A percentile compares a stretch with the other conserved stretches of the same genome.
These are phyloP conservation scores for Cololabis saira DNA, from an alignment of 2,113 vertebrate genomes.

Conservation along the genomic window DNA sequence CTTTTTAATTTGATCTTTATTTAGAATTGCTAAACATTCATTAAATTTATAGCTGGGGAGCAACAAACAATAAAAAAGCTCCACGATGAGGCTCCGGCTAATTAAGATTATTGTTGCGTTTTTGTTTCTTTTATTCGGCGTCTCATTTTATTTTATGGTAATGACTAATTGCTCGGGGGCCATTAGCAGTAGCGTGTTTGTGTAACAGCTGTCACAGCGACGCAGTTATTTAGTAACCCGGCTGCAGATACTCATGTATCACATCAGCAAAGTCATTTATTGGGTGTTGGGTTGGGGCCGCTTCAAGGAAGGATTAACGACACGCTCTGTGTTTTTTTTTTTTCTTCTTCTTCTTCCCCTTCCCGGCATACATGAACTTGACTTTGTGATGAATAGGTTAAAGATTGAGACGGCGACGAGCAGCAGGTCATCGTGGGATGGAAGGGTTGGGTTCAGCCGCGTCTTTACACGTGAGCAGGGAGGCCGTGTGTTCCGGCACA, in stretches of 20 bases:
- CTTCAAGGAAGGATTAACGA: slow-evolving; percentile 37
- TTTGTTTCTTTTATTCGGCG: slow-evolving; percentile 28
- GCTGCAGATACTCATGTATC: slow-evolving; percentile 62
- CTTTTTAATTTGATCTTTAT: background rate
- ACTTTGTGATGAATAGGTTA: slow-evolving; percentile 22
- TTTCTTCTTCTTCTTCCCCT: slow-evolving; percentile 21
- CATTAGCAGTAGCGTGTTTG: slow-evolving; percentile 27
- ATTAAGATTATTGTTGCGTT: slow-evolving; percentile 24
- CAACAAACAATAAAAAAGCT: slow-evolving; percentile 13
- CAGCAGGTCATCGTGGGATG: slow-evolving; percentile 1
- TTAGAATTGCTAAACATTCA: background rate
- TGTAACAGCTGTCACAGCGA: slow-evolving; percentile 32
- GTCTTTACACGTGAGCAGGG: slow-evolving; percentile 10
- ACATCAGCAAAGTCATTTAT: slow-evolving; percentile 65
- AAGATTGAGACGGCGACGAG: slow-evolving; percentile 8
- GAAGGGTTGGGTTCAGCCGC: background rate
- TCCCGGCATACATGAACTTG: slow-evolving; percentile 31
- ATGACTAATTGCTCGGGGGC: slow-evolving; percentile 29
- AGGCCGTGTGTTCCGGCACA: background rate
- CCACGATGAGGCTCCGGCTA: slow-evolving; percentile 5
- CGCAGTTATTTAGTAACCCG: slow-evolving; percentile 71
- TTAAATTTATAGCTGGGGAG: slow-evolving; percentile 13
- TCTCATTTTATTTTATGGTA: slow-evolving; percentile 37
- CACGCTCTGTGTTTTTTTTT: background rate
- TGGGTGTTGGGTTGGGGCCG: slow-evolving; percentile 9